A percentile compares a stretch with the other conserved stretches of the same genome.
phyloP scores from a whole-genome alignment of 2,888 invertebrate species.

The Carpatolechia fugitivella region DNA sequence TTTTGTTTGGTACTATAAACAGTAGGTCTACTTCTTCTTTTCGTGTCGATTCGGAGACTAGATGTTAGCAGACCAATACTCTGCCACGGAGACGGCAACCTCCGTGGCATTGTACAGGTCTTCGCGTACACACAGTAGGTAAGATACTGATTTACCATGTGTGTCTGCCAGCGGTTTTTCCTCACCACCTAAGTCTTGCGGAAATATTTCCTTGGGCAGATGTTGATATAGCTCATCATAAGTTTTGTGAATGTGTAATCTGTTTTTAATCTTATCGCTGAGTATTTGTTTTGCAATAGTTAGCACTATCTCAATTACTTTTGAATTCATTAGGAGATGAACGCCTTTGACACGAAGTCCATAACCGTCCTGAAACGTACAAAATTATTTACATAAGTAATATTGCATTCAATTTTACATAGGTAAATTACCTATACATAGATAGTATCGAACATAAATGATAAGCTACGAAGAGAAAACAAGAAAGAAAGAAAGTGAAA shows the following conservation, averaged over 20 bases:
- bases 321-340: constrained; percentile 25
- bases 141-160: not conserved
- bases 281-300: constrained; percentile 18
- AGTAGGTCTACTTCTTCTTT: too few species aligned
- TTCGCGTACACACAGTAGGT: too few species aligned
- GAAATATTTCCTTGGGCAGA: constrained; percentile 42
- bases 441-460: too few species aligned
- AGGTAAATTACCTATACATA: too few species aligned
- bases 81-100: not conserved
- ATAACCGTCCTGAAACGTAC: constrained; percentile 31
- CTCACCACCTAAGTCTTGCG: constrained; percentile 52
- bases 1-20: too few species aligned
- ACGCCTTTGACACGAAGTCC: constrained; percentile 26
- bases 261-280: constrained; percentile 21
- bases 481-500: too few species aligned
- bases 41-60: too few species aligned
- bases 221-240: constrained; percentile 15
- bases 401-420: too few species aligned
- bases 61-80: too few species aligned
- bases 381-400: not conserved
- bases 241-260: constrained; percentile 22
- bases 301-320: constrained; percentile 23
- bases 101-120: too few species aligned
- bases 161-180: constrained; percentile 27
- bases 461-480: too few species aligned